A percentile compares a stretch with the other conserved stretches of the same genome.
Evolutionary conservation across 2,888 invertebrate genomes (phyloP).

Genomic region (Phaedon cochleariae): DNA sequence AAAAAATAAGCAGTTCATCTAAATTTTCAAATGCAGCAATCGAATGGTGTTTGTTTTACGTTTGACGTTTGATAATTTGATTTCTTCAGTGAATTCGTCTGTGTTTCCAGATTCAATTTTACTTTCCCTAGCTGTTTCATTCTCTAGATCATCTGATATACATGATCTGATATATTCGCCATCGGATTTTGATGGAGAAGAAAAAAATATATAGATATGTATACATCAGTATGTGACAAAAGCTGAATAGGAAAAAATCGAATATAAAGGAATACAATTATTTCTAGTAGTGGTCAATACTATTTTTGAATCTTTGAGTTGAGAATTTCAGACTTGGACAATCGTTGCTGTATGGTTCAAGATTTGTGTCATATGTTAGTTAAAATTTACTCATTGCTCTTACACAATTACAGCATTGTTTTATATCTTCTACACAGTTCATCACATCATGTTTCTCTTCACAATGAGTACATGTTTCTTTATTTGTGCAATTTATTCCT

Average conservation of each 20-base stretch:
- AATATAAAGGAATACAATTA: not conserved
- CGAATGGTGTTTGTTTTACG: not conserved
- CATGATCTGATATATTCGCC: not conserved
- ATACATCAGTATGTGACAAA: not conserved
- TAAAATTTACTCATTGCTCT: slow-evolving; percentile 2
- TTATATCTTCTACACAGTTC: slow-evolving; percentile 1
- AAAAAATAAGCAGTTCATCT: not conserved
- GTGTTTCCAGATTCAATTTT: not conserved
- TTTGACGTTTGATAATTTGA: too few species aligned
- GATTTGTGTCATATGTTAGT: slow-evolving; percentile 7
- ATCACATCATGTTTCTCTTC: slow-evolving; percentile 1
- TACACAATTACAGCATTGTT: slow-evolving; percentile 19
- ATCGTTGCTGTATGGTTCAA: not conserved
- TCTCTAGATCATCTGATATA: not conserved
- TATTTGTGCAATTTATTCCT: slow-evolving; percentile 3
- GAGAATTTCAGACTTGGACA: slow-evolving; percentile 6
- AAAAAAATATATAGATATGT: too few species aligned
- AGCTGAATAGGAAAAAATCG: not conserved
- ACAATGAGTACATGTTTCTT: too few species aligned
- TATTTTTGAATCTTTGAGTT: slow-evolving; percentile 1
- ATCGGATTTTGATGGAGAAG: too few species aligned
- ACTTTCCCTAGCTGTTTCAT: too few species aligned
- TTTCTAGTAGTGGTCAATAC: not conserved
- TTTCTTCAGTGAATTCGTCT: not conserved
- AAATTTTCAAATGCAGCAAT: not conserved